phyloP scores from a whole-genome alignment of 2,888 invertebrate species.

The Gonocerus acuteangulatus region DNA sequence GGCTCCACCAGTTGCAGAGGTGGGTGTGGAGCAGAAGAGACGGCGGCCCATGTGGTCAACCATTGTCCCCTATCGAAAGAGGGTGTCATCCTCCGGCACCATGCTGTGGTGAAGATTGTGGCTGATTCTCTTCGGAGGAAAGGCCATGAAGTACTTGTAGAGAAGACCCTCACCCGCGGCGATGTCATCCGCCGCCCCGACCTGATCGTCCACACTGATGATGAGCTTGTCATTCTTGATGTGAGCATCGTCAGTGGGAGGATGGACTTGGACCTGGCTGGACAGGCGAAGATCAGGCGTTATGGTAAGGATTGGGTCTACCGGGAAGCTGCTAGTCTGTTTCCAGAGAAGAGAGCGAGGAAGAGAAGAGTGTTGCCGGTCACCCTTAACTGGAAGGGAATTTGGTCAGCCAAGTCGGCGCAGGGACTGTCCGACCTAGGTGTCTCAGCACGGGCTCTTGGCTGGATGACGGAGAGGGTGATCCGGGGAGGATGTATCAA shows the following conservation, averaged over 20 bases:
- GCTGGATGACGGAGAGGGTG: too few relatives aligned
- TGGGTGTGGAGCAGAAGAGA: slow-evolving; percentile 40
- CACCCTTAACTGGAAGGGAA: slow-evolving; percentile 8
- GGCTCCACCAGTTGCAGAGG: slow-evolving; percentile 39
- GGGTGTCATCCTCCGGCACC: slow-evolving; percentile 40
- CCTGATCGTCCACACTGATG: background rate
- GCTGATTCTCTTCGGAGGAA: background rate
- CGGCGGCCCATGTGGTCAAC: slow-evolving; percentile 42
- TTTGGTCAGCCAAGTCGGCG: background rate
- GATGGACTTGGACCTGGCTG: background rate
- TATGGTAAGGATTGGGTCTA: background rate
- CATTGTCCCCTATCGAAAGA: slow-evolving; percentile 39
- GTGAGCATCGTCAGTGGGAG: slow-evolving; percentile 22
- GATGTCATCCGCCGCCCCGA: background rate
- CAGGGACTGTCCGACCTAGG: too few relatives aligned
- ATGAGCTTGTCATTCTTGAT: background rate
- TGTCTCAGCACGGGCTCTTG: too few relatives aligned
- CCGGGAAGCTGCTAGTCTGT: too few relatives aligned
- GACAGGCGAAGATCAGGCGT: background rate
- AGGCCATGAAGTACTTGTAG: background rate
- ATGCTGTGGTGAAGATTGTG: background rate
- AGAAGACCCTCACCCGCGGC: background rate
- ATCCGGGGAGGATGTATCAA: slow-evolving; percentile 31
- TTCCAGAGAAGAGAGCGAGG: too few relatives aligned
- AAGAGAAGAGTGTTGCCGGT: too few relatives aligned